Evolutionary conservation across 2,888 invertebrate genomes (phyloP), one percentile per base, ranked within the genome.

Genomic region (Mesoligia furuncula): DNA sequence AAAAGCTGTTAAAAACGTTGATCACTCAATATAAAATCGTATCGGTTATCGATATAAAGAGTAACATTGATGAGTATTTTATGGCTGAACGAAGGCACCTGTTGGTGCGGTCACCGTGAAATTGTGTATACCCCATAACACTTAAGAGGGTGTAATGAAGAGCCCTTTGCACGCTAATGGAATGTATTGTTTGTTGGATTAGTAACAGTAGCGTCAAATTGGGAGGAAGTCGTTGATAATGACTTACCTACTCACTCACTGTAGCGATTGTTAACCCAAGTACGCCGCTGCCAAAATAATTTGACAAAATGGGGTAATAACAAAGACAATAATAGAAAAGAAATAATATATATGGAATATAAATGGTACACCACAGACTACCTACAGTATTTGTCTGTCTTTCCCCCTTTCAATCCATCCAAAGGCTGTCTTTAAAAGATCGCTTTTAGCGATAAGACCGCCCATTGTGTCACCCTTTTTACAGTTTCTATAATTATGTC

Each of bases 61-160:
- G 27, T 17, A 69, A 59, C 48, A 73, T 80, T 79, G 86, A 88
- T 84, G 83, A 69, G 79, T 77, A 80, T 87, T 87, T 89, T 85
- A 88, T 88, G 90, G 89, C 42, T 87, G 86, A 88, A 39, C 70
- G 72, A 45, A 71, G 72, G 78, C 92, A 92, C 92, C 91, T 92
- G 92, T 85, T 77, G 64, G 74, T n/a, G 81, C 90, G 89, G 81
- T 87, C 90, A 90, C 90, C 91, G 89, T 92, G 88, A 91, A 91
- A 91, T 91, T 90, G 87, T 73, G 45, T 65, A 9, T 59, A 42
- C 57, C 57, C 66, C 71, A 48, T 70, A 71, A 51, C 57, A 17
- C n/a, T n/a, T 74, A 45, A 62, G 68, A 73, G 73, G 71, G 75
- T 68, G 59, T 81, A 76, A 81, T 85, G 78, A 85, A 82, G 51